Conservation (phyloP, 1,140 invertebrate species). For the Bombus sylvicola region DNA sequence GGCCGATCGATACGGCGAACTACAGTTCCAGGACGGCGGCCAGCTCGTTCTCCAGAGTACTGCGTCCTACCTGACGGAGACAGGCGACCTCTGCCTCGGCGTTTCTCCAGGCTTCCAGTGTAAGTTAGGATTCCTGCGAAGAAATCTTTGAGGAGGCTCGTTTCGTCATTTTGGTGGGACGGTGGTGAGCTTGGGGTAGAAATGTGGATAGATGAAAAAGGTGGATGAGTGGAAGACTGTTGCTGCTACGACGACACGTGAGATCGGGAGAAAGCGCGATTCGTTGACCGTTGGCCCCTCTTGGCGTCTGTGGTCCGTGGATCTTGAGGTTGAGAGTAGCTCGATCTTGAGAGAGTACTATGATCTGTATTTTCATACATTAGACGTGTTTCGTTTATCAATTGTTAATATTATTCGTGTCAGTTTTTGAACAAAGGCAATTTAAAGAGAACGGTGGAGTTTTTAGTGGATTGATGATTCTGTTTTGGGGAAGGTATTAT, state of each 20-base stretch:
- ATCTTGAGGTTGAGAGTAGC: neutral
- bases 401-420: neutral
- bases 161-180: too few relatives aligned
- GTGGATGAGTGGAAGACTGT: neutral
- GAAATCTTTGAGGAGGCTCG: neutral
- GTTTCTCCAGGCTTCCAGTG: neutral
- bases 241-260: conserved; percentile 1
- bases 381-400: neutral
- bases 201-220: neutral
- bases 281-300: neutral
- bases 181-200: neutral
- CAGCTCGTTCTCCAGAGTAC: conserved; percentile 34
- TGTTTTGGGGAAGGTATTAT: neutral
- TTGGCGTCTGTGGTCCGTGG: neutral
- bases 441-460: neutral
- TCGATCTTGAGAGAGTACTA: neutral
- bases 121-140: conserved; percentile 10
- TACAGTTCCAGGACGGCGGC: neutral
- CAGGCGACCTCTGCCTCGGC: conserved; percentile 46
- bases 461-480: neutral
- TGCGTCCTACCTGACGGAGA: conserved; percentile 14
- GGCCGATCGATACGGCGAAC: conserved; percentile 36
- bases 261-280: conserved; percentile 3
- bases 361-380: neutral
- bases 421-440: neutral